Evolutionary conservation across 92 coral and sea anemone species (phyloP).

Genomic region (Siderastrea siderea): DNA sequence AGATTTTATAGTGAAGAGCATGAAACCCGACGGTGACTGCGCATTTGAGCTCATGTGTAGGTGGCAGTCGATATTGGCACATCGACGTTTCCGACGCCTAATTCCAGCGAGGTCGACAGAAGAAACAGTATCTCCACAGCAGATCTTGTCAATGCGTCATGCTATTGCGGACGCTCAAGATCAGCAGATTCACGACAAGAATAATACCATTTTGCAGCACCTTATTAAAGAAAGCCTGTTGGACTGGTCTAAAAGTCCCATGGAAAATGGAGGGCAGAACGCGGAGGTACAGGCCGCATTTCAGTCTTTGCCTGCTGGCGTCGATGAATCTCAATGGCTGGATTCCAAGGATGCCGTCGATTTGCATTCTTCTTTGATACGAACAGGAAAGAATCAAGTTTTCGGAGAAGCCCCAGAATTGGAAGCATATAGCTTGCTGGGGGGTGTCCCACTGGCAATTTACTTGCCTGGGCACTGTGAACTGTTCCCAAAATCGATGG

Average conservation of each 20-base stretch:
- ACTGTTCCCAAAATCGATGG: no score
- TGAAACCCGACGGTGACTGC: constrained; percentile 23
- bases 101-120: neutral
- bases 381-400: no score
- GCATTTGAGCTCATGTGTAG: constrained; percentile 33
- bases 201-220: neutral
- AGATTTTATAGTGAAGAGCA: neutral
- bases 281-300: neutral
- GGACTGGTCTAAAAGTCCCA: neutral
- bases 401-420: no score
- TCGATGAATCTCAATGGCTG: no score
- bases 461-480: no score
- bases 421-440: no score
- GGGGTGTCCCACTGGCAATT: no score
- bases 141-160: neutral
- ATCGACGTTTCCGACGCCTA: neutral
- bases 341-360: no score
- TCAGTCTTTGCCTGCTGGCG: neutral
- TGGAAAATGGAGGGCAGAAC: constrained; percentile 4
- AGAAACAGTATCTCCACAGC: constrained; percentile 6
- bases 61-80: neutral
- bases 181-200: neutral
- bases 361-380: no score
- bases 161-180: neutral
- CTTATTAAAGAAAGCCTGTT: neutral